Evolutionary conservation across 2,113 vertebrate genomes (phyloP).

Genomic region (Neofelis nebulosa): DNA sequence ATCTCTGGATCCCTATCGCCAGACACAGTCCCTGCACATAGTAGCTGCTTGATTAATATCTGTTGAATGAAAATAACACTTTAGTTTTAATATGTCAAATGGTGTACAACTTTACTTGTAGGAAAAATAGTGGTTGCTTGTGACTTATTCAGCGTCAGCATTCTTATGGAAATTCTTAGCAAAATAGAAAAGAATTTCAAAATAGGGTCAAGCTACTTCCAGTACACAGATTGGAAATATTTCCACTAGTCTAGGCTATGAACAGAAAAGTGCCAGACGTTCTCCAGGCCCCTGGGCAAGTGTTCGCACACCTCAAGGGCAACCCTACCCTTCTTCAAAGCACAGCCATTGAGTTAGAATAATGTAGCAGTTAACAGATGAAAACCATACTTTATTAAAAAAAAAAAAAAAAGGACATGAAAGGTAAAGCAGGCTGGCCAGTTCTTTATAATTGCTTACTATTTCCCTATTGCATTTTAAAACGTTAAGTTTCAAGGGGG

Average conservation of each 20-base stretch:
- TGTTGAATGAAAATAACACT: conserved; percentile 3
- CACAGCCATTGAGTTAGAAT: conserved; percentile 22
- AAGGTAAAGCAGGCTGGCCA: conserved; percentile 30
- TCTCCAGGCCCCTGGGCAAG: neutral
- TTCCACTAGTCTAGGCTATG: neutral
- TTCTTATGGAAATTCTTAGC: conserved; percentile 23
- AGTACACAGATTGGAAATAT: conserved; percentile 39
- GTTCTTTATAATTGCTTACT: conserved; percentile 28
- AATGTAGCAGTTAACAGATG: conserved; percentile 48
- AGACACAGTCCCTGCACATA: neutral
- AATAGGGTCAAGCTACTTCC: neutral
- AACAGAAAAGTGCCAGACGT: conserved; percentile 56
- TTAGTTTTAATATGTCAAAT: neutral
- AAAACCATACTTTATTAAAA: conserved; percentile 62
- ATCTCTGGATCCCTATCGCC: neutral
- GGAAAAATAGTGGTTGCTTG: neutral
- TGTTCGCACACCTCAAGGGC: conserved; percentile 45
- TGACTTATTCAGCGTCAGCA: neutral
- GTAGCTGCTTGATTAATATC: neutral
- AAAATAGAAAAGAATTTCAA: conserved; percentile 46
- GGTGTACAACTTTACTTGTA: neutral
- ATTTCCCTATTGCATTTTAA: conserved; percentile 46
- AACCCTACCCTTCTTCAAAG: conserved; percentile 62
- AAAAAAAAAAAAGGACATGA: neutral
- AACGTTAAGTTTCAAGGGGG: neutral